phyloP scores from a whole-genome alignment of 2,888 invertebrate species.

The Altica lythri region DNA sequence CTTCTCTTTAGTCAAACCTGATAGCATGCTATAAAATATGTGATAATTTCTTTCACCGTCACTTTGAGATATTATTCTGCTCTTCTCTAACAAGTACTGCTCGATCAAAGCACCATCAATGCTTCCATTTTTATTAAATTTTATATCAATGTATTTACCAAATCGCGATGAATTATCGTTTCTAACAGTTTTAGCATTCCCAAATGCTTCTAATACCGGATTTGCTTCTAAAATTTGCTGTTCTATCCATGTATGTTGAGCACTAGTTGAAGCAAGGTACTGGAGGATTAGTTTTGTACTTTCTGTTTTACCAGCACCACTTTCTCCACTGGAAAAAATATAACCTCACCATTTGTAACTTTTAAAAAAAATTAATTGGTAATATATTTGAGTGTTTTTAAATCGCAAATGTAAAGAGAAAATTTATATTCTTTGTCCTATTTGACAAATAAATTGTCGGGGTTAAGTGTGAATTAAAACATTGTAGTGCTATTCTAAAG shows the following conservation, averaged over 20 bases:
- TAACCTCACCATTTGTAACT: too few relatives aligned
- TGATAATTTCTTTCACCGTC: slow-evolving; percentile 93
- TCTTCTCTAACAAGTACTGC: slow-evolving; percentile 93
- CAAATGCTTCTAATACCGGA: slow-evolving; percentile 95
- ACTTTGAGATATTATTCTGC: slow-evolving; percentile 88
- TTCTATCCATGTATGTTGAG: slow-evolving; percentile 96
- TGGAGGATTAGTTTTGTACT: slow-evolving; percentile 93
- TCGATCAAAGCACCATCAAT: slow-evolving; percentile 95
- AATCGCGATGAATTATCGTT: slow-evolving; percentile 97
- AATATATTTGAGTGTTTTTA: too few relatives aligned
- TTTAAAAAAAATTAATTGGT: too few relatives aligned
- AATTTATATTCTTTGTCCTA: too few relatives aligned
- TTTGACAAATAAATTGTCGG: too few relatives aligned
- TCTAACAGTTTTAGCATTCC: slow-evolving; percentile 93
- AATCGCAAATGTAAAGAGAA: too few relatives aligned
- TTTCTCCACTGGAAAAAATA: slow-evolving; percentile 79
- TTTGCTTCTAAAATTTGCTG: slow-evolving; percentile 97
- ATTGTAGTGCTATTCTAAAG: too few relatives aligned
- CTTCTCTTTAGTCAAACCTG: slow-evolving; percentile 80
- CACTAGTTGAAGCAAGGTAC: slow-evolving; percentile 90
- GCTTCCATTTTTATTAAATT: slow-evolving; percentile 69
- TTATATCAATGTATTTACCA: slow-evolving; percentile 75
- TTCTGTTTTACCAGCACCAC: slow-evolving; percentile 95
- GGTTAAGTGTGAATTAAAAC: too few relatives aligned
- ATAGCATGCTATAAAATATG: slow-evolving; percentile 90